Conservation (phyloP, 2,888 invertebrate species). For the Cryptops parisi region DNA sequence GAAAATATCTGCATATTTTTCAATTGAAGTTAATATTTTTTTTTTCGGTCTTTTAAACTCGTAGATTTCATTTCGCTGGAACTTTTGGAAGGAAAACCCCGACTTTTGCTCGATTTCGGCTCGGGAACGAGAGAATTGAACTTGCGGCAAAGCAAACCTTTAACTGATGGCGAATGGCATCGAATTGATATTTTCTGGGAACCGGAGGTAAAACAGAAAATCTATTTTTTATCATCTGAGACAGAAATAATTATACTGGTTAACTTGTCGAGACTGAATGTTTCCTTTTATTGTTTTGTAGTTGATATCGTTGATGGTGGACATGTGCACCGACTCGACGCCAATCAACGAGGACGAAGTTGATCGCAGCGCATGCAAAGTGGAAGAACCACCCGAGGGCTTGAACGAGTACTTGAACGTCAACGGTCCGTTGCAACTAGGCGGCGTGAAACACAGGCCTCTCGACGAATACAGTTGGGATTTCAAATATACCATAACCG, state of each 20-base stretch:
- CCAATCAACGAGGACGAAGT: conserved; percentile 28
- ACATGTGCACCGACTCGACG: conserved; percentile 35
- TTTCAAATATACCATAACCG: conserved; percentile 48
- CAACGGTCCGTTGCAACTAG: conserved; percentile 73
- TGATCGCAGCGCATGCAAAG: conserved; percentile 79
- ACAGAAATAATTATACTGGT: background rate
- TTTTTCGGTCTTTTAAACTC: no score
- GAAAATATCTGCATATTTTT: background rate
- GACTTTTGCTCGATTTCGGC: conserved; percentile 75
- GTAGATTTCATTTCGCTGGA: conserved; percentile 82
- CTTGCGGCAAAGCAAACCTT: conserved; percentile 46
- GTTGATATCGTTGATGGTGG: conserved; percentile 52
- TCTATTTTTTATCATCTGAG: background rate
- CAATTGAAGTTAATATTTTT: background rate
- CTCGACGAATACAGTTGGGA: conserved; percentile 43
- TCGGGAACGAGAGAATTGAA: conserved; percentile 57
- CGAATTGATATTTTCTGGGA: conserved; percentile 59
- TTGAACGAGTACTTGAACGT: conserved; percentile 60
- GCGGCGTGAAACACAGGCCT: conserved; percentile 28
- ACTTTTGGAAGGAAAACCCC: conserved; percentile 60
- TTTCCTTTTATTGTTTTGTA: background rate
- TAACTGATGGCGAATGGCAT: conserved; percentile 76
- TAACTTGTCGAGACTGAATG: background rate
- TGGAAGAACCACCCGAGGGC: conserved; percentile 65
- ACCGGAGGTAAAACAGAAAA: conserved; percentile 15